Percentiles rank a stretch among this genome's conserved stretches.
phyloP scores from a whole-genome alignment of 2,113 vertebrate genomes.

The Seriola aureovittata region DNA sequence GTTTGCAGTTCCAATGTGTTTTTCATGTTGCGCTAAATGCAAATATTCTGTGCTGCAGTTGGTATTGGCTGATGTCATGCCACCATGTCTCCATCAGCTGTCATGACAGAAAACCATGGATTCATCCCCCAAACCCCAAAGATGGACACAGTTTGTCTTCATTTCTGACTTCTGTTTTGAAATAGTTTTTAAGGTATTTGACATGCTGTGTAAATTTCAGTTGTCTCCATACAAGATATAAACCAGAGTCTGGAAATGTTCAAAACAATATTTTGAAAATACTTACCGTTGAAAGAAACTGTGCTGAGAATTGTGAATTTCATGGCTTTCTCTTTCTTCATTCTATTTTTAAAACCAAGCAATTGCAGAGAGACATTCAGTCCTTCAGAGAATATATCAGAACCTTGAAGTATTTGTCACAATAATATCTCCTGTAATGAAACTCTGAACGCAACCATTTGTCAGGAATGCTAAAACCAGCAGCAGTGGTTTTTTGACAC shows the following conservation, averaged over 20 bases:
- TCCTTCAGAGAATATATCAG: not conserved
- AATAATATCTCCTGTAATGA: slow-evolving; percentile 1
- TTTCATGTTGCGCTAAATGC: slow-evolving; percentile 31
- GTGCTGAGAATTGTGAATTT: not conserved
- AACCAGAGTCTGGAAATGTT: slow-evolving; percentile 6
- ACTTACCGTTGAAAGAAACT: not conserved
- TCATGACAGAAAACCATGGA: slow-evolving; percentile 13
- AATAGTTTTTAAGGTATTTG: slow-evolving; percentile 7
- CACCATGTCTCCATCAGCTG: not conserved
- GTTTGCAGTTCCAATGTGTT: slow-evolving; percentile 20
- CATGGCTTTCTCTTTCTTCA: not conserved
- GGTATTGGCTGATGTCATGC: slow-evolving; percentile 16
- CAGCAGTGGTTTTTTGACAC: not conserved
- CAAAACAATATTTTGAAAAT: slow-evolving; percentile 23
- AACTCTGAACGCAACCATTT: slow-evolving; percentile 9
- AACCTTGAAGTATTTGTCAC: not conserved
- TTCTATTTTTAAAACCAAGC: not conserved
- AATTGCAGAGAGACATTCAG: not conserved
- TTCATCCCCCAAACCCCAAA: not conserved
- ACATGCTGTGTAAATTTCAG: not conserved
- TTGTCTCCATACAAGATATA: not conserved
- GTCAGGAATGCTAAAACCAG: not conserved
- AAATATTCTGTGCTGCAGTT: slow-evolving; percentile 14
- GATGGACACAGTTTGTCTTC: slow-evolving; percentile 22
- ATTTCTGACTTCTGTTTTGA: slow-evolving; percentile 3